These are phyloP conservation scores for Orthochromis indermauri DNA, from an alignment of 2,113 vertebrate species.

Conservation along the genomic window DNA sequence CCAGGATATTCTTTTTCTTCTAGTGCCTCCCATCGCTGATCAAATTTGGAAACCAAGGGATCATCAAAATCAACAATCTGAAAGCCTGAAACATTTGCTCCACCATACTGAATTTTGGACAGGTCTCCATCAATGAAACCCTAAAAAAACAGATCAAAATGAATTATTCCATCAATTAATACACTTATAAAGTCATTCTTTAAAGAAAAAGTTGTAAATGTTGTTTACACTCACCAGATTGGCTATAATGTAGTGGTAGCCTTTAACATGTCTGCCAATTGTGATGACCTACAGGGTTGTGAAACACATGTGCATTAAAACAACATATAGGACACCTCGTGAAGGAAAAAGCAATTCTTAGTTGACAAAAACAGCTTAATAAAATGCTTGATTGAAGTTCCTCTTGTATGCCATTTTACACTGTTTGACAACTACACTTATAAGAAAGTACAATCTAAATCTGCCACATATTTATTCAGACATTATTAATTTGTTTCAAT, in stretches of 20 bases:
- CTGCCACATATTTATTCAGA: not conserved
- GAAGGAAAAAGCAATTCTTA: not conserved
- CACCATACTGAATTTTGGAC: conserved; percentile 97
- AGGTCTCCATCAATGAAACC: conserved; percentile 96
- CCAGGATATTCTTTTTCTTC: conserved; percentile 98
- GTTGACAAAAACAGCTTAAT: not conserved
- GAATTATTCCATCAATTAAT: not conserved
- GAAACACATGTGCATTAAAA: not conserved
- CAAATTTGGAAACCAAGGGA: conserved; percentile 92
- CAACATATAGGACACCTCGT: not conserved
- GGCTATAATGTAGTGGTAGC: conserved; percentile 98
- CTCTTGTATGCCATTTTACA: not conserved
- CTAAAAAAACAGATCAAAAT: conserved; percentile 58
- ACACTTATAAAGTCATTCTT: not conserved
- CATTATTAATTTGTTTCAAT: not conserved
- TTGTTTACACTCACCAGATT: conserved; percentile 83
- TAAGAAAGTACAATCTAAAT: not conserved
- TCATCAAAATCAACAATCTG: conserved; percentile 99
- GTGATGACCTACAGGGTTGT: conserved; percentile 83
- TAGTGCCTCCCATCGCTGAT: conserved; percentile 93
- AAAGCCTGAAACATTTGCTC: conserved; percentile 97
- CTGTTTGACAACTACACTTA: not conserved
- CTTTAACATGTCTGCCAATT: conserved; percentile 96
- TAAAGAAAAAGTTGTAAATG: not conserved
- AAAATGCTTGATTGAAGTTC: not conserved